Base-by-base conservation (phyloP, 1,140 invertebrate species). In the Pseudomyrmex gracilis region DNA sequence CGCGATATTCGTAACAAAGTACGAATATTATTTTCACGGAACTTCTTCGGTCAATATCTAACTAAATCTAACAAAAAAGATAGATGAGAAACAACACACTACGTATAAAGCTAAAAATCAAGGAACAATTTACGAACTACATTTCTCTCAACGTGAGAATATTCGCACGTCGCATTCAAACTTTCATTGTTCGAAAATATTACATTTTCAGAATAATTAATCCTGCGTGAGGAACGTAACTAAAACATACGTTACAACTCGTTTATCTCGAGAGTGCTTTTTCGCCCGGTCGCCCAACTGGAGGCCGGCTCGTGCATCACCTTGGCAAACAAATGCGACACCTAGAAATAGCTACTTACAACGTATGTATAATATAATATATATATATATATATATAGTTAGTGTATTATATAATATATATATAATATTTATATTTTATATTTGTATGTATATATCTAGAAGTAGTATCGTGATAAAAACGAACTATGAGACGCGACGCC, bases 401-500 rank as follows among this genome's bases (percentile, higher is more conserved):
- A 85, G 63, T 22, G 9, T 76, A 20, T 70, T 82, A 64, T 73
- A 66, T 73, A 73, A 83, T 83, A 85, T 84, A 82, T 82, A 34
- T 34, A 34, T n/a, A n/a, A n/a, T n/a, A 82, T 73, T 57, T 85
- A 63, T 84, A 85, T 76, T 82, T 34, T 85, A 80, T 88, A 89
- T 86, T 58, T 87, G 34, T 88, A 86, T 86, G 71, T 88, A 57
- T 84, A 86, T 89, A 89, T 88, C 85, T 87, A 86, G 88, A 88
- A 88, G 78, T 88, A 92, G 90, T 92, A 91, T 92, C 89, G 90
- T 92, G 88, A 90, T 94, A 93, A 94, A 93, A 93, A 93, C 91
- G 86, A 93, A 83, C 89, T 92, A 92, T 93, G 93, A 94, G 93
- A 91, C 63, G 43, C 67, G 45, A 58, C 78, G 64, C 71, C 82